A percentile compares a stretch with the other conserved stretches of the same genome.
These are phyloP conservation scores for Philopedon plagiatum DNA, from an alignment of 2,888 invertebrate species.

Conservation along the genomic window DNA sequence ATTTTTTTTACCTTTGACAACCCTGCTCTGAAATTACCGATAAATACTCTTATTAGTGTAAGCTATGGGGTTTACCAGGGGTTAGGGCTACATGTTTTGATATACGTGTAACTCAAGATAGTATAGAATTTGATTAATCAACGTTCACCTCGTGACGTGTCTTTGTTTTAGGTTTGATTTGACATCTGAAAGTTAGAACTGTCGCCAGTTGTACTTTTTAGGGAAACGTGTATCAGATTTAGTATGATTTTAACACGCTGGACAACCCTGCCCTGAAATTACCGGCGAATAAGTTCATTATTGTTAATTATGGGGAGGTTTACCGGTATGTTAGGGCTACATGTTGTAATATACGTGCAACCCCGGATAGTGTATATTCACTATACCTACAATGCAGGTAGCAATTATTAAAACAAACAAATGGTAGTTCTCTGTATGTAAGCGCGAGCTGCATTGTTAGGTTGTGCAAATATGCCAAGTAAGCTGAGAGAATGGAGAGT, in stretches of 20 bases:
- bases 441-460: conserved; percentile 4
- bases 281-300: conserved; percentile 59
- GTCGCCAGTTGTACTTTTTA: no score
- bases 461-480: neutral
- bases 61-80: conserved; percentile 59
- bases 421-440: conserved; percentile 1
- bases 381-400: neutral
- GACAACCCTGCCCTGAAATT: conserved; percentile 45
- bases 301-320: conserved; percentile 60
- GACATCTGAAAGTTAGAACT: no score
- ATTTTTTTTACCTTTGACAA: no score
- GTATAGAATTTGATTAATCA: no score
- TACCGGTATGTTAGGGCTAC: conserved; percentile 49
- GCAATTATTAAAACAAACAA: conserved; percentile 32
- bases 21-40: conserved; percentile 54
- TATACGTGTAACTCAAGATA: conserved; percentile 18
- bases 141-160: no score
- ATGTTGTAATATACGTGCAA: conserved; percentile 22
- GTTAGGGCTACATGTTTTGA: conserved; percentile 13
- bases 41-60: conserved; percentile 58
- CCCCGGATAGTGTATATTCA: neutral
- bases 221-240: no score
- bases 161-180: no score
- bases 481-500: no score
- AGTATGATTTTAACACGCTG: no score